phyloP scores from a whole-genome alignment of 2,888 invertebrate species.

The Lobophora halterata region DNA sequence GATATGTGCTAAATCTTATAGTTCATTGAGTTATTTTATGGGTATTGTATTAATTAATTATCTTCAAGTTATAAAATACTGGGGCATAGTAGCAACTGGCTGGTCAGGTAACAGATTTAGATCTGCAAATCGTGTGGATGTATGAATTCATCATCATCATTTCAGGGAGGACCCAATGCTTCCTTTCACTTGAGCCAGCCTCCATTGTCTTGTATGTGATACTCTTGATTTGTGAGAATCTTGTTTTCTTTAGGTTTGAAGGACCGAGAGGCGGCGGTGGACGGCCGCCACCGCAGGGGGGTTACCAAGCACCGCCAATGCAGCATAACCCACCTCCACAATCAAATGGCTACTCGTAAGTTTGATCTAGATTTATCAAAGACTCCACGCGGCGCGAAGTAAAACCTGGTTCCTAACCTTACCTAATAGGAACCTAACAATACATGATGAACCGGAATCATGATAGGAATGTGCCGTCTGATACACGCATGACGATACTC shows the following conservation, averaged over 20 bases:
- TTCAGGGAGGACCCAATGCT: no score
- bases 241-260: slow-evolving; percentile 50
- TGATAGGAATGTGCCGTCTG: slow-evolving; percentile 81
- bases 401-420: no score
- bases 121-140: no score
- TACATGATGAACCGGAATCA: slow-evolving; percentile 73
- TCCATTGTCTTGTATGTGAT: not conserved
- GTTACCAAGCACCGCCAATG: slow-evolving; percentile 51
- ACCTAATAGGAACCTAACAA: slow-evolving; percentile 5
- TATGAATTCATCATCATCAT: no score
- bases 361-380: slow-evolving; percentile 15
- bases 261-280: slow-evolving; percentile 59
- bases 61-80: no score
- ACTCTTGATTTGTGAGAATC: not conserved
- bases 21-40: no score
- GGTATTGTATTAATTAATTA: no score
- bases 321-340: slow-evolving; percentile 53
- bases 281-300: slow-evolving; percentile 47
- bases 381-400: no score
- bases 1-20: no score
- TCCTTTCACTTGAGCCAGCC: no score
- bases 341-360: slow-evolving; percentile 68
- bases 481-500: slow-evolving; percentile 71
- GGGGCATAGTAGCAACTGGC: no score
- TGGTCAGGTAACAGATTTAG: no score